These are phyloP conservation scores for Andricus grossulariae DNA, from an alignment of 1,140 invertebrate species.

Conservation along the genomic window DNA sequence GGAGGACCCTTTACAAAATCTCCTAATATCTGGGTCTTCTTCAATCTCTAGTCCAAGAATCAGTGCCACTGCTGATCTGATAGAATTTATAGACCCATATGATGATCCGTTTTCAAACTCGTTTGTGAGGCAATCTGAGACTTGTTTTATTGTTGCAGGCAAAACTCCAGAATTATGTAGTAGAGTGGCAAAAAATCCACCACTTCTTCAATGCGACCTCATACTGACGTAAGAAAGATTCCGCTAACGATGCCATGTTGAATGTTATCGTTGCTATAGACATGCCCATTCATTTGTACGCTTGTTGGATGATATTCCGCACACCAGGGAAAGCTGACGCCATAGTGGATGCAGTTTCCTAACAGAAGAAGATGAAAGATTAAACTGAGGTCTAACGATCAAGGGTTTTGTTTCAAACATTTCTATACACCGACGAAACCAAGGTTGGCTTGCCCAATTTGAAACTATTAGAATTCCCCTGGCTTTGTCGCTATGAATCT, in stretches of 20 bases:
- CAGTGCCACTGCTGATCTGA: conserved; percentile 34
- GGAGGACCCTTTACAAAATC: conserved; percentile 50
- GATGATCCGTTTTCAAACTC: conserved; percentile 33
- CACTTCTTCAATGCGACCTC: conserved; percentile 17
- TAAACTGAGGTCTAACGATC: conserved; percentile 45
- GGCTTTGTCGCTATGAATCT: too few species aligned
- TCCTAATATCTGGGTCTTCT: conserved; percentile 38
- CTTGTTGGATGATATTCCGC: background rate
- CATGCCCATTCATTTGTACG: background rate
- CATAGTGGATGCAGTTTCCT: conserved; percentile 44
- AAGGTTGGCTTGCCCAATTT: conserved; percentile 49
- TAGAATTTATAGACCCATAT: conserved; percentile 26
- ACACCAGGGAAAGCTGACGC: background rate
- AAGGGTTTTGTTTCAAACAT: conserved; percentile 24
- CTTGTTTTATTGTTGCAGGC: background rate
- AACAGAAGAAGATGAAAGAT: conserved; percentile 44
- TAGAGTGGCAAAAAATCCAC: background rate
- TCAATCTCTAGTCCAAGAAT: conserved; percentile 28
- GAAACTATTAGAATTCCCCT: too few species aligned
- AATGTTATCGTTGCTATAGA: background rate
- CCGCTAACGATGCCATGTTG: conserved; percentile 10
- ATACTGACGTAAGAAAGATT: conserved; percentile 25
- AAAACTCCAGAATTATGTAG: background rate
- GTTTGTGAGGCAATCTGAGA: conserved; percentile 28
- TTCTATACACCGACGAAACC: conserved; percentile 33